Evolutionary conservation across 2,888 invertebrate species (phyloP).

Genomic region (Agriopis leucophaearia): DNA sequence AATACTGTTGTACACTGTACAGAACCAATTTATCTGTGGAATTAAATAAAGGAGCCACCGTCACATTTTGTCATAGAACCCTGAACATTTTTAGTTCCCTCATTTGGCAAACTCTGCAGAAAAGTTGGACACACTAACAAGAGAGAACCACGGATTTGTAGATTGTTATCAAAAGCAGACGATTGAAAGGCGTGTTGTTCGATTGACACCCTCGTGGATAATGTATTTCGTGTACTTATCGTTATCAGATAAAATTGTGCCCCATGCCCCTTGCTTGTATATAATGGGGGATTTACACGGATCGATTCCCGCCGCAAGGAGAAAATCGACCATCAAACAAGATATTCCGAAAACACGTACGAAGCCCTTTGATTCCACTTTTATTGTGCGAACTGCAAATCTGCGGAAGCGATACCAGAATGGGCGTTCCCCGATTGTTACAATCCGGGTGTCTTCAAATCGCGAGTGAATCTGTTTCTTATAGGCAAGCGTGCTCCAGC

Average conservation of each 20-base stretch:
- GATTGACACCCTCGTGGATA: constrained; percentile 42
- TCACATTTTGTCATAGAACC: neutral
- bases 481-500: no score
- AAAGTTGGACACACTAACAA: neutral
- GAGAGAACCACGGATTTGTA: constrained; percentile 53
- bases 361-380: no score
- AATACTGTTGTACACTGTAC: neutral
- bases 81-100: no score
- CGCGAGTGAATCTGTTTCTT: no score
- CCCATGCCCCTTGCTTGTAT: neutral
- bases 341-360: no score
- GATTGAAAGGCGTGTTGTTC: constrained; percentile 50
- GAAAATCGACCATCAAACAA: no score
- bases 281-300: no score
- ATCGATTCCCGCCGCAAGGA: no score
- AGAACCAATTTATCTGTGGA: neutral
- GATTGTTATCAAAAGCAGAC: constrained; percentile 20
- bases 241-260: constrained; percentile 1
- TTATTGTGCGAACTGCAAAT: no score
- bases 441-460: no score
- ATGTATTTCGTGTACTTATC: neutral
- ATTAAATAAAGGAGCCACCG: neutral
- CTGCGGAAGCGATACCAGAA: no score
- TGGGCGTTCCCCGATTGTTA: no score
- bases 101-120: neutral